These are phyloP conservation scores for Cynodonichthys magdalenae DNA, from an alignment of 2,797 vertebrate species.

Conservation along the genomic window DNA sequence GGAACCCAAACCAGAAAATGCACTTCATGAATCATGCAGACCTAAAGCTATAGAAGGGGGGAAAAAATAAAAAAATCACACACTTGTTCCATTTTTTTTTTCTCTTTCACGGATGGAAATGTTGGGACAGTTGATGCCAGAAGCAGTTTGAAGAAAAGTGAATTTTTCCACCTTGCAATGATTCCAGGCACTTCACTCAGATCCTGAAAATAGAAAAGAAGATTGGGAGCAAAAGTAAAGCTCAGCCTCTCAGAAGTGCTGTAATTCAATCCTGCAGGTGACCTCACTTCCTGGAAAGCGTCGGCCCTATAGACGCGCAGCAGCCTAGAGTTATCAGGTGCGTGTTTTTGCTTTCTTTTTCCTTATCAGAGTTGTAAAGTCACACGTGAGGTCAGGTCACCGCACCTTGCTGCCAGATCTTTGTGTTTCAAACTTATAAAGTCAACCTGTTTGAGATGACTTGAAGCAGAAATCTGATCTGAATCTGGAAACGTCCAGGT, in stretches of 20 bases:
- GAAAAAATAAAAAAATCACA: conserved; percentile 45
- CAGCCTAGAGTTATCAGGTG: conserved; percentile 16
- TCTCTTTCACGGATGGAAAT: conserved; percentile 46
- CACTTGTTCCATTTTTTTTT: conserved; percentile 61
- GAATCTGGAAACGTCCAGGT: conserved; percentile 43
- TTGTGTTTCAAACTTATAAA: conserved; percentile 3
- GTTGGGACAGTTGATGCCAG: conserved; percentile 52
- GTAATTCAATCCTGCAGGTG: conserved; percentile 25
- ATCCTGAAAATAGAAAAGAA: conserved; percentile 45
- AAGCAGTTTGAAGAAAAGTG: conserved; percentile 35
- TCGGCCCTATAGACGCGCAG: not conserved
- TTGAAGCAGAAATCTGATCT: conserved; percentile 15
- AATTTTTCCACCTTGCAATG: conserved; percentile 50
- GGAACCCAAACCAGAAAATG: conserved; percentile 50
- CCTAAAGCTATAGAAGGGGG: conserved; percentile 32
- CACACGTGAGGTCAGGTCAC: conserved; percentile 25
- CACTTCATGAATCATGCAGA: conserved; percentile 64
- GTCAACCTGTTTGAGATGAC: not conserved
- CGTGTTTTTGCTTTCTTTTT: not conserved
- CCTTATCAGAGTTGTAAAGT: conserved; percentile 52
- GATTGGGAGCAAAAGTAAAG: conserved; percentile 25
- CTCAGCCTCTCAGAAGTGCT: conserved; percentile 14
- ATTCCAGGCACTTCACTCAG: conserved; percentile 48
- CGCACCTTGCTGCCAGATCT: conserved; percentile 5
- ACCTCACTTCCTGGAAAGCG: conserved; percentile 58